Evolutionary conservation across 2,888 invertebrate genomes (phyloP), one percentile per base, ranked within the genome.

Genomic region (Cremastinae sp.): DNA sequence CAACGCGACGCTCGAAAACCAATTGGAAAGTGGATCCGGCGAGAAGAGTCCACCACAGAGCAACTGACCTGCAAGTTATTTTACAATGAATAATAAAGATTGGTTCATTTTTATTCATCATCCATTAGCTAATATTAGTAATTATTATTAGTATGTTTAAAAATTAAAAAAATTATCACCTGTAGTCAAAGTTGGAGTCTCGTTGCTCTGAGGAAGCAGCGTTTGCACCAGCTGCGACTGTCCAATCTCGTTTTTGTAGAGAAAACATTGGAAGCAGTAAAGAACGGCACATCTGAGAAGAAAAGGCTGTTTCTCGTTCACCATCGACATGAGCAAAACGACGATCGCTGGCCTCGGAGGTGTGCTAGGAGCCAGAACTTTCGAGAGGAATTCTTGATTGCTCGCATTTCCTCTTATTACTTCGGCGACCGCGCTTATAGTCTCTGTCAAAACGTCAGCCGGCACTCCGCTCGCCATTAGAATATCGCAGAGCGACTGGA

Each of bases 391-490:
- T 83, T 97, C 96, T 90, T 99, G 99, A 90, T 98, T 99, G 9
- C 92, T 93, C 34, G 93, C 92, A 87, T 96, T 96, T 0, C 98
- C 99, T 75, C 98, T 91, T 54, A 99, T 97, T 0, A 97, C 95
- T 91, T 99, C 98, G 0, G 96, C 97, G 0, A 98, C 97, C 0
- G 98, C 95, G 86, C 95, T 97, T 78, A 99, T 98, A 0, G 97
- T 97, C 92, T 98, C 98, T 0, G 98, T 97, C 53, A 99, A 91
- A 58, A 99, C 96, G 88, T 99, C 98, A 0, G 97, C 97, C 0
- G 99, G 98, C 0, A 99, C 97, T 0, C 98, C 98, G 86, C 95
- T 96, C 0, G 98, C 96, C 96, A 99, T 97, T 49, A 99, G 90
- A 79, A 98, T 96, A 80, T 94, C 94, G 85, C 98, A 98, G 9